A percentile compares a stretch with the other conserved stretches of the same genome.
phyloP scores from a whole-genome alignment of 2,113 vertebrate genomes.

The human (Homo sapiens) region GRCh38 chr3:52743501-52744000 shows the following conservation, averaged over 20 bases:
- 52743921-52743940: background rate
- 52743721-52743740: background rate
- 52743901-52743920: background rate
- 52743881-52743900: background rate
- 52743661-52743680: constrained; percentile 12
- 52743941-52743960: constrained; percentile 22
- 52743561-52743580: background rate
- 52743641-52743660: background rate
- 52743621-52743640: background rate
- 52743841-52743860: background rate
- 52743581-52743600: background rate
- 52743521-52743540: background rate
- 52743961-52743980: constrained; percentile 30
- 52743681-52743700: constrained; percentile 16
- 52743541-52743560: background rate
- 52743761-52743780: background rate
- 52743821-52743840: background rate
- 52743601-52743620: constrained; percentile 14
- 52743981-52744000: background rate
- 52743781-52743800: constrained; percentile 7
- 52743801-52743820: background rate
- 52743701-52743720: background rate
- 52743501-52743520: background rate
- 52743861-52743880: background rate
- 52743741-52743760: constrained; percentile 28